Conservation (phyloP, 2,888 invertebrate genomes). For the Pterobdella sp. region DNA sequence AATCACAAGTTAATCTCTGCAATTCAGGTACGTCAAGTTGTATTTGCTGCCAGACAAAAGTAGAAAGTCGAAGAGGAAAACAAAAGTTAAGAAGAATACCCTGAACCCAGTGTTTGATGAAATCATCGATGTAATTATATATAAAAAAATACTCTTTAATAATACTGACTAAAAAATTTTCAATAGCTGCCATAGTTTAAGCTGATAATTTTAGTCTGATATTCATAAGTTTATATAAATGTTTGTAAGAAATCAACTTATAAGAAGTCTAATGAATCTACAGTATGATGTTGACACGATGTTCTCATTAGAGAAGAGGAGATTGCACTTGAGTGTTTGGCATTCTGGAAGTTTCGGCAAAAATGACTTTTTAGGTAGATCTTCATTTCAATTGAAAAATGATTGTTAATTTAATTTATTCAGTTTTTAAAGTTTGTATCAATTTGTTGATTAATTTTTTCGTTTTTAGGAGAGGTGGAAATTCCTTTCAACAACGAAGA, state of each 20-base stretch:
- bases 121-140: conserved; percentile 46
- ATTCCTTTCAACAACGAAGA: conserved; percentile 76
- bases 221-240: too few relatives aligned
- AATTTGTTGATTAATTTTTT: too few relatives aligned
- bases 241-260: too few relatives aligned
- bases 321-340: conserved; percentile 91
- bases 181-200: neutral
- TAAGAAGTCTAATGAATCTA: too few relatives aligned
- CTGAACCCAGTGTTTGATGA: conserved; percentile 89
- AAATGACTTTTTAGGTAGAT: conserved; percentile 89
- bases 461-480: conserved; percentile 90
- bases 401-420: too few relatives aligned
- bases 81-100: conserved; percentile 90
- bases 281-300: neutral
- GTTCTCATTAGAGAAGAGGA: conserved; percentile 68
- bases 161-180: too few relatives aligned
- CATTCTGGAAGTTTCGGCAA: conserved; percentile 94
- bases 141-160: too few relatives aligned
- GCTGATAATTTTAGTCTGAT: neutral
- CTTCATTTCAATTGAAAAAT: too few relatives aligned
- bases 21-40: conserved; percentile 66
- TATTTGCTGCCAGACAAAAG: conserved; percentile 92
- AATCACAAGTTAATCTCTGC: too few relatives aligned
- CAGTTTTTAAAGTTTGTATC: too few relatives aligned
- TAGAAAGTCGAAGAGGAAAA: conserved; percentile 83